Conservation (phyloP, 2,113 vertebrate genomes). For the Corydoras maculifer region DNA sequence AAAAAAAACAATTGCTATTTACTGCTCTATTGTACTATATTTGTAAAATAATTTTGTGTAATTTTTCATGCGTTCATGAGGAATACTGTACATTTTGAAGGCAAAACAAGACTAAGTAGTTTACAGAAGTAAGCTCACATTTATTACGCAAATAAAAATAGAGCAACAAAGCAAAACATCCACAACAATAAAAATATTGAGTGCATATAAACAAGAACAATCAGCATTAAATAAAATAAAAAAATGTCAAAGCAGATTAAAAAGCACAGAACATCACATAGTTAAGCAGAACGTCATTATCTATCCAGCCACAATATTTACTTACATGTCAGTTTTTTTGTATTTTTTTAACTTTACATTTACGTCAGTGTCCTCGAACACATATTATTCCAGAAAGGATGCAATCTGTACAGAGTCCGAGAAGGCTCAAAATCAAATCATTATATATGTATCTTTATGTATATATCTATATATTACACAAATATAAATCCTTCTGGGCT, state of each 20-base stretch:
- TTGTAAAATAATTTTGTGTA: neutral
- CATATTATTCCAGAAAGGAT: slow-evolving; percentile 38
- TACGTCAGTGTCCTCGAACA: slow-evolving; percentile 50
- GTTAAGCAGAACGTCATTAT: slow-evolving; percentile 35
- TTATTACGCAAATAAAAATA: slow-evolving; percentile 44
- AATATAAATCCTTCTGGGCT: slow-evolving; percentile 68
- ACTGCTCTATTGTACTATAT: too few relatives aligned
- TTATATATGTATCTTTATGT: slow-evolving; percentile 55
- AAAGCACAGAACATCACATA: slow-evolving; percentile 36
- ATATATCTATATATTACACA: slow-evolving; percentile 74
- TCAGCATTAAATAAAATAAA: slow-evolving; percentile 18
- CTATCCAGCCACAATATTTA: slow-evolving; percentile 40
- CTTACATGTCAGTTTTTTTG: slow-evolving; percentile 26
- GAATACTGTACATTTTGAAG: neutral
- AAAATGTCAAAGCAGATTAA: slow-evolving; percentile 25
- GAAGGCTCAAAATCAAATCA: slow-evolving; percentile 60
- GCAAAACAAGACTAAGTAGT: slow-evolving; percentile 17
- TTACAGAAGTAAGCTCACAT: slow-evolving; percentile 39
- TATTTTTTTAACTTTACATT: slow-evolving; percentile 8
- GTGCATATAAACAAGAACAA: slow-evolving; percentile 17
- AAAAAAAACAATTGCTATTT: slow-evolving; percentile 1
- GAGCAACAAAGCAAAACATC: slow-evolving; percentile 14
- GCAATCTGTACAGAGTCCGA: slow-evolving; percentile 52
- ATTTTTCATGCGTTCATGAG: slow-evolving; percentile 6
- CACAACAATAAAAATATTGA: slow-evolving; percentile 23